Evolutionary conservation across 2,113 vertebrate species (phyloP), one percentile per base, ranked within the genome.

Genomic region (Caracal caracal): DNA sequence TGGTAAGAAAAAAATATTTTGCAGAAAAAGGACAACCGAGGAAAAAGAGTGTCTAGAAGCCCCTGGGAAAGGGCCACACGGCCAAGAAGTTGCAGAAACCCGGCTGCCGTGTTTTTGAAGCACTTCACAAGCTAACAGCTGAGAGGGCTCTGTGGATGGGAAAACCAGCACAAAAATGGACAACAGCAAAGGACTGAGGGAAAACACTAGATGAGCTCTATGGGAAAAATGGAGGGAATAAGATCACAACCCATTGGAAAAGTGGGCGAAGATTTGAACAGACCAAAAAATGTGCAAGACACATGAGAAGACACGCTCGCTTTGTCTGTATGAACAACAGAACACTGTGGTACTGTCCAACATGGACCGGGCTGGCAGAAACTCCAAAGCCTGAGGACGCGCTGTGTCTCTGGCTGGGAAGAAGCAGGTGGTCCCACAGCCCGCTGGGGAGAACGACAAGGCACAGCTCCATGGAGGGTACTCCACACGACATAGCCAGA

Each of bases 401-500:
- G 0, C 13, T 0, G 2, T 10, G 22, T 11, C 20, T 26, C 22
- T 1, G 12, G 13, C 40, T 11, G 5, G 9, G 28, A 17, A 1
- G 43, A 40, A 6, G 0, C 1, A 6, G 75, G 10, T 4, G 10
- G 13, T 10, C 33, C 49, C 51, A 12, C 5, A 5, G 2, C 1
- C 30, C 8, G 3, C 33, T 13, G 19, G 73, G 4, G 24, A 12
- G 3, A 4, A 5, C 7, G 22, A 3, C 37, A 5, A 2, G 10
- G 33, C 1, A 3, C 15, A 0, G 0, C 1, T 0, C 40, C 8
- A 0, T 1, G 24, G 26, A 0, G 3, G 5, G 13, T 0, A 0
- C 2, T 7, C 6, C 16, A 40, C 5, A 11, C 33, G 0, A 0
- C 2, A 0, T 0, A 10, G 19, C 33, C 47, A 1, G 3, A 10